A percentile compares a stretch with the other conserved stretches of the same genome.
Evolutionary conservation across 1,140 invertebrate species (phyloP).

Genomic region (Octopus bimaculoides): DNA sequence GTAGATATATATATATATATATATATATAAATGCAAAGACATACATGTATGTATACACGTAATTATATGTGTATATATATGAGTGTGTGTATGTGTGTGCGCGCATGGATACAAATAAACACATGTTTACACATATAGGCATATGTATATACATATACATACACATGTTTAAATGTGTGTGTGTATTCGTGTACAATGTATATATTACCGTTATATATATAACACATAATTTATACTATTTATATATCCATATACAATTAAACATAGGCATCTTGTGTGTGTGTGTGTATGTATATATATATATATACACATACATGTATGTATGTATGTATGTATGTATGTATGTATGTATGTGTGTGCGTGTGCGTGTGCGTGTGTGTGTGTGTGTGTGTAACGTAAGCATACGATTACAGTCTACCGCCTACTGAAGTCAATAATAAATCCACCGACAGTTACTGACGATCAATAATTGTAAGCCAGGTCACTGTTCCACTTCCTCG

Average conservation of each 20-base stretch:
- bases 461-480: not conserved
- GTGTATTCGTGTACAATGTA: not conserved
- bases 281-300: not conserved
- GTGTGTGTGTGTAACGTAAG: not conserved
- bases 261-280: not conserved
- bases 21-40: too few species aligned
- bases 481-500: not conserved
- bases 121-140: too few species aligned
- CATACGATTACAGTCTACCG: not conserved
- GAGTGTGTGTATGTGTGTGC: too few species aligned
- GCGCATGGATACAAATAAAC: too few species aligned
- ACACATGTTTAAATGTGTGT: not conserved
- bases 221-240: not conserved
- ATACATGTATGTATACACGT: too few species aligned
- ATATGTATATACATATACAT: not conserved
- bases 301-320: not conserved
- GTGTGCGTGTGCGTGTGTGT: not conserved
- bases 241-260: not conserved
- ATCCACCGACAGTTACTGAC: not conserved
- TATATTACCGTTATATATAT: not conserved
- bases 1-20: too few species aligned
- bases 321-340: not conserved
- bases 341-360: not conserved
- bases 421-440: too few species aligned
- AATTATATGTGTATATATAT: too few species aligned